Evolutionary conservation across 1,140 invertebrate genomes (phyloP), one percentile per base, ranked within the genome.

Genomic region (Sycophaga agraensis): DNA sequence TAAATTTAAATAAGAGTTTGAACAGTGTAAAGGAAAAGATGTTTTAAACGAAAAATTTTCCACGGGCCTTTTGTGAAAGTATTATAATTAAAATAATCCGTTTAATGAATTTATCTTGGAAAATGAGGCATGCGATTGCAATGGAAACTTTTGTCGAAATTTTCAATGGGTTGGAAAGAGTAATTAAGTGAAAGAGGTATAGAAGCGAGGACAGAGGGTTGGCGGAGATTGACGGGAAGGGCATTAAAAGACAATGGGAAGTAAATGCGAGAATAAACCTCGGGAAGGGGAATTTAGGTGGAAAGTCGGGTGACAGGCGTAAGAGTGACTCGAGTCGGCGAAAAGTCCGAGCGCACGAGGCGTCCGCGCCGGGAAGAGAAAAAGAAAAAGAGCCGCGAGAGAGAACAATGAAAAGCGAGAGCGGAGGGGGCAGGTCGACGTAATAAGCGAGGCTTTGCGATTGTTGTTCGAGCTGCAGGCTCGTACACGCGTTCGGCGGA

Each of bases 381-480:
- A 22, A 43, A n/a, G 21, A 39, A 48, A n/a, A 21, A 48, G 26
- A 37, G 19, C 34, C n/a, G 7, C 5, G 24, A 24, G 34, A 34
- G 28, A 48, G 34, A 43, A 58, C 14, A 58, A 49, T 39, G 28
- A 39, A 12, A 37, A 39, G 31, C 21, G n/a, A n/a, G n/a, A n/a
- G n/a, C n/a, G n/a, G n/a, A n/a, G n/a, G n/a, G n/a, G n/a, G 40
- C 8, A 49, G n/a, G 3, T 31, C 31, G 5, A 6, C 19, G 35
- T 59, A 50, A 59, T 49, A 50, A 50, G 35, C 56, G 12, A 49
- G 56, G 12, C 21, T 49, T 49, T 59, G 3, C 43, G 35, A 40
- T 59, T 37, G 55, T 45, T 48, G 26, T 45, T 50, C 37, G 17
- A 40, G 4, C 5, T 21, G 14, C 39, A 17, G 9, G 57, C n/a